Evolutionary conservation across 2,888 invertebrate genomes (phyloP), one percentile per base, ranked within the genome.

Genomic region (Lapara coniferarum): DNA sequence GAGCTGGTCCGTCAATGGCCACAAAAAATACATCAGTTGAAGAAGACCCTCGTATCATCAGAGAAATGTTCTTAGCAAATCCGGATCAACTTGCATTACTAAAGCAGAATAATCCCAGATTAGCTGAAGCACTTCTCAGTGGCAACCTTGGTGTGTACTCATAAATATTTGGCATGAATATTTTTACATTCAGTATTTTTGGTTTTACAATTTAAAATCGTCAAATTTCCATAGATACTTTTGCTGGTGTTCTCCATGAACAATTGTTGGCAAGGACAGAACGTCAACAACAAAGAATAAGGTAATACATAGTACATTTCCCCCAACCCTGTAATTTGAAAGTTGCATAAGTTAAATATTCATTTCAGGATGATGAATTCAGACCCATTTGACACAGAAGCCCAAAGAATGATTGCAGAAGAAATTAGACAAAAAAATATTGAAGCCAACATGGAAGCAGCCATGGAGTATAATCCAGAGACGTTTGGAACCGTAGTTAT

Each of bases 401-500:
- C 98, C 0, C 99, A 99, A 89, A 95, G 97, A 73, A 95, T 98
- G 82, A 99, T 99, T 77, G 99, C 98, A 5, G 98, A 99, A 86
- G 98, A 99, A 91, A 99, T 99, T 74, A 95, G 97, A 78, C 98
- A 97, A 83, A 97, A 98, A 86, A 99, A 99, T 89, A 98, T 99
- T 74, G 98, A 99, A 89, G 98, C 98, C 0, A 99, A 99, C 84
- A 99, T 99, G 99, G 98, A 99, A 86, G 98, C 98, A 0, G 99
- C 99, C 0, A 98, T 99, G 96, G 99, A 99, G 86, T 98, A 98
- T 87, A 98, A 99, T 90, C 99, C 99, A 0, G 99, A 99, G 92
- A 98, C 98, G 59, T 99, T 99, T 91, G 99, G 99, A 70, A 98
- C 98, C 51, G 99, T 99, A 59, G 97, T 98, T 66, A 99, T 99